Conservation (phyloP, 2,797 vertebrate species). For the Bradypodion pumilum region DNA sequence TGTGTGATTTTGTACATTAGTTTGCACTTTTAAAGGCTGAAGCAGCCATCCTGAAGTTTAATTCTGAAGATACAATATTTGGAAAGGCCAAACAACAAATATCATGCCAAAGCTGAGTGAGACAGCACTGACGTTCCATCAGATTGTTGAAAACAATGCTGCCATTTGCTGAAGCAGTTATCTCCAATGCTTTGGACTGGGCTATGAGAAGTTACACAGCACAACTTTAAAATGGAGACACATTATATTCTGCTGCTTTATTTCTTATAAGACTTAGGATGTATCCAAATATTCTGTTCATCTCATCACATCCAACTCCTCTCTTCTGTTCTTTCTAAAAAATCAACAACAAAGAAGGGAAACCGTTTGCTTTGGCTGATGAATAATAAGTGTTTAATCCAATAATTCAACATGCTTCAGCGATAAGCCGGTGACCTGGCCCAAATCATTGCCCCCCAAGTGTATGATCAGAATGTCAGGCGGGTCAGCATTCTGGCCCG, state of each 20-base stretch:
- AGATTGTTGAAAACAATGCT: not conserved
- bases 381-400: no score
- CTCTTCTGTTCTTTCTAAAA: not conserved
- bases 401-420: no score
- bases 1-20: constrained; percentile 30
- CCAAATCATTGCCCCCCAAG: no score
- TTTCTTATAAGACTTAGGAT: not conserved
- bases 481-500: no score
- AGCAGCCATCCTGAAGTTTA: constrained; percentile 33
- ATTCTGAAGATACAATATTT: constrained; percentile 21
- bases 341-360: no score
- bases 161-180: not conserved
- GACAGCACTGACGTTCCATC: not conserved
- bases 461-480: no score
- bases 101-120: not conserved
- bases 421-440: no score
- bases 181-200: not conserved
- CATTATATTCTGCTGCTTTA: not conserved
- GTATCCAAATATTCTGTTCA: not conserved
- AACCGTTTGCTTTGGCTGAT: no score
- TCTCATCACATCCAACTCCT: not conserved
- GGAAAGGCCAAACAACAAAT: not conserved
- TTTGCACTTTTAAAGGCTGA: constrained; percentile 19
- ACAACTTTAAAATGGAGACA: not conserved
- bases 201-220: not conserved